A percentile compares a stretch with the other conserved stretches of the same genome.
Evolutionary conservation across 2,888 invertebrate genomes (phyloP).

Genomic region (Apotomis capreana): DNA sequence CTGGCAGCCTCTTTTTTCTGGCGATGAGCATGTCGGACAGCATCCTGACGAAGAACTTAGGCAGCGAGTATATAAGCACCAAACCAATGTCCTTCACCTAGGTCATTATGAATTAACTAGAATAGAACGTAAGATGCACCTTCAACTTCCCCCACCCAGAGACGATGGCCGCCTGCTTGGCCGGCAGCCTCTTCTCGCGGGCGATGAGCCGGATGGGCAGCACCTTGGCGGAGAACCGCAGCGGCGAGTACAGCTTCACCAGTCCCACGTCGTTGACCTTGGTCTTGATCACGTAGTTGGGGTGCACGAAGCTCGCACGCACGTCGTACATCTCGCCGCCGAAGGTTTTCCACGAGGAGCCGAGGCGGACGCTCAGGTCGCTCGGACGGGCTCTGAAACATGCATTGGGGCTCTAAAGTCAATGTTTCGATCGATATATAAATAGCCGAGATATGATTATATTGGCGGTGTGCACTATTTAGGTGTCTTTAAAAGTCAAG

Average conservation of each 20-base stretch:
- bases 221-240: slow-evolving; percentile 70
- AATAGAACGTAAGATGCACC: slow-evolving; percentile 47
- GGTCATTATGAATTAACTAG: slow-evolving; percentile 55
- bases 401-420: too few species aligned
- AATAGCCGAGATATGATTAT: too few species aligned
- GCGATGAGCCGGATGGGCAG: slow-evolving; percentile 69
- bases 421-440: too few species aligned
- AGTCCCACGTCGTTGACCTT: slow-evolving; percentile 78
- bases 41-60: slow-evolving; percentile 70
- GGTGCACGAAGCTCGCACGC: slow-evolving; percentile 70
- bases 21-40: slow-evolving; percentile 68
- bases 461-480: too few species aligned
- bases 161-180: slow-evolving; percentile 66
- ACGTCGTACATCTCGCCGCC: slow-evolving; percentile 81
- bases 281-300: slow-evolving; percentile 71
- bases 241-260: slow-evolving; percentile 67
- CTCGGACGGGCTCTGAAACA: slow-evolving; percentile 61
- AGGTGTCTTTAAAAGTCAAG: too few species aligned
- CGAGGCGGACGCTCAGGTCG: slow-evolving; percentile 75
- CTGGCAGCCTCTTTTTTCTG: slow-evolving; percentile 56
- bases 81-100: slow-evolving; percentile 78
- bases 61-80: slow-evolving; percentile 67
- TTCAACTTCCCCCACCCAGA: slow-evolving; percentile 78
- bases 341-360: slow-evolving; percentile 77
- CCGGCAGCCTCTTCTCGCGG: slow-evolving; percentile 56